Percentiles rank a stretch among this genome's conserved stretches.
phyloP scores from a whole-genome alignment of 2,113 vertebrate species.

The Ochotona princeps region DNA sequence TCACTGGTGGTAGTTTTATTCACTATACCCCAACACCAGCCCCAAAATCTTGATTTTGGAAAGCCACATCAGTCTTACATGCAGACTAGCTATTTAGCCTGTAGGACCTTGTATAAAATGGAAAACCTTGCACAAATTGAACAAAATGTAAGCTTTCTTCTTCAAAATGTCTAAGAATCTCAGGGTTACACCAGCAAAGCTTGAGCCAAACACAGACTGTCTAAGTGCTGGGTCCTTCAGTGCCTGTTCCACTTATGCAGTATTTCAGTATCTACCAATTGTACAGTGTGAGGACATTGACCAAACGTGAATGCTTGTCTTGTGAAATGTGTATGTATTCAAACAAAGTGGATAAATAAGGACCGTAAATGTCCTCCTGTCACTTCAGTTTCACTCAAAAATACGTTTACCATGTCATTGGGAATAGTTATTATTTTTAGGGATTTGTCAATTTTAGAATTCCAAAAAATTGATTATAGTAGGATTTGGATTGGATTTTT shows the following conservation, averaged over 20 bases:
- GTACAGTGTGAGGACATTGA: background rate
- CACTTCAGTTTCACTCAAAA: background rate
- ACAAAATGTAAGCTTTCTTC: background rate
- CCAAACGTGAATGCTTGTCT: background rate
- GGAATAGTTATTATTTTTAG: background rate
- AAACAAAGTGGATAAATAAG: background rate
- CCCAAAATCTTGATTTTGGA: background rate
- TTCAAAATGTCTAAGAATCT: background rate
- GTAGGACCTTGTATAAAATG: background rate
- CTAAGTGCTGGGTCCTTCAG: background rate
- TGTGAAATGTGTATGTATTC: background rate
- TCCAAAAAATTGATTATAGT: background rate
- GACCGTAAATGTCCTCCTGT: background rate
- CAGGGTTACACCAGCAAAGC: background rate
- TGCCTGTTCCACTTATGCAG: background rate
- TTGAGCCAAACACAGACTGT: background rate
- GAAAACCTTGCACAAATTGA: background rate
- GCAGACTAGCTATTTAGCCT: background rate
- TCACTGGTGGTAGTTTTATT: too few relatives aligned
- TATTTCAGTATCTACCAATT: background rate
- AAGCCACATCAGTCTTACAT: background rate
- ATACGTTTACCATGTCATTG: background rate
- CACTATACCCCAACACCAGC: too few relatives aligned
- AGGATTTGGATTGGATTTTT: background rate
- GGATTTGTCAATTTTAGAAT: constrained; percentile 9